A percentile compares a stretch with the other conserved stretches of the same genome.
Conservation (phyloP, 2,113 vertebrate genomes). For the Gymnogyps californianus region DNA sequence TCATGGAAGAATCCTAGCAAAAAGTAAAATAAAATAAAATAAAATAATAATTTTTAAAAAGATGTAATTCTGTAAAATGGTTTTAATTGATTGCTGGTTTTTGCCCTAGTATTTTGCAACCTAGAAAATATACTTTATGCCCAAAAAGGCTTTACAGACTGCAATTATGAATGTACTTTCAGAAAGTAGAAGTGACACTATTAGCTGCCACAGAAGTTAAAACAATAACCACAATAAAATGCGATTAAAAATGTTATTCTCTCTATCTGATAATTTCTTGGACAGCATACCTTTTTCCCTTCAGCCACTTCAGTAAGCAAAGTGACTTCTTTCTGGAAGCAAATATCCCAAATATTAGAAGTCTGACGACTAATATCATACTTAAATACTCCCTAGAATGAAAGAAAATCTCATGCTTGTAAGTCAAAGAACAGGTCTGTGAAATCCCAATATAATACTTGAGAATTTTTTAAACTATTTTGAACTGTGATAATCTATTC, state of each 20-base stretch:
- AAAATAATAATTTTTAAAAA: neutral
- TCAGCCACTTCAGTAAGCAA: neutral
- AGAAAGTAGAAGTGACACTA: neutral
- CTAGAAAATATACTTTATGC: neutral
- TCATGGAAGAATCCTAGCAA: neutral
- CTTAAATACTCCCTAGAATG: neutral
- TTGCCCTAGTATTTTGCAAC: neutral
- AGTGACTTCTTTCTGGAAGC: neutral
- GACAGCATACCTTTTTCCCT: neutral
- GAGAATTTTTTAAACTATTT: neutral
- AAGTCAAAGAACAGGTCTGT: neutral
- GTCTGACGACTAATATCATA: neutral
- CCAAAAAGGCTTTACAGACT: neutral
- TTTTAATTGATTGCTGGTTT: neutral
- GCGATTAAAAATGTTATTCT: neutral
- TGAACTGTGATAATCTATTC: neutral
- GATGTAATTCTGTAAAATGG: neutral
- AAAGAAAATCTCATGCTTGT: neutral
- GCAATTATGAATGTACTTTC: neutral
- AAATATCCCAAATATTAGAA: neutral
- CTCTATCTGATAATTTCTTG: neutral
- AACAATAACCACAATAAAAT: neutral
- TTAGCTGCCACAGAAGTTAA: neutral
- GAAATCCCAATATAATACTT: neutral
- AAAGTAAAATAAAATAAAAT: neutral